Conservation (phyloP, 1,140 invertebrate genomes). For the Metopolophium dirhodum region DNA sequence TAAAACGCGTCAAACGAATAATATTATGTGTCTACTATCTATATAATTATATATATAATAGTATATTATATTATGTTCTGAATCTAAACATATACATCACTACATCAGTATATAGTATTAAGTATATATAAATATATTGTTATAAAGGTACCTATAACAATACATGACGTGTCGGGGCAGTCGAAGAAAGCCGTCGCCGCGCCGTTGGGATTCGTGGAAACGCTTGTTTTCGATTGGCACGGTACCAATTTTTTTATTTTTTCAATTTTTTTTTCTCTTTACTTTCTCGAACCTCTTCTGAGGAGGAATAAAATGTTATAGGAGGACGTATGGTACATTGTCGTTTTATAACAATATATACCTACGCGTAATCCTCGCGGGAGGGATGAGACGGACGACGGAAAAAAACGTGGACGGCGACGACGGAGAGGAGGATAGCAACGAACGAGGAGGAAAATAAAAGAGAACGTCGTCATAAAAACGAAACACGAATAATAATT, state of each 20-base stretch:
- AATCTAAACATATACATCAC: background rate
- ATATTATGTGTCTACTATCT: background rate
- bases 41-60: background rate
- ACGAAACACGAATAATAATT: constrained; percentile 45
- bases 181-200: background rate
- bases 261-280: background rate
- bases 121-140: background rate
- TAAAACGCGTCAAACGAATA: background rate
- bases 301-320: background rate
- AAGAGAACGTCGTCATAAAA: constrained; percentile 24
- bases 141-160: background rate
- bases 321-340: background rate
- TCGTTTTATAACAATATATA: background rate
- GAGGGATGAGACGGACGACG: background rate
- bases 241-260: background rate
- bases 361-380: background rate
- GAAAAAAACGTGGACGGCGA: background rate
- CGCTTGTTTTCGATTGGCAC: constrained; percentile 12
- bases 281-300: background rate
- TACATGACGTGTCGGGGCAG: background rate
- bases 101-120: no score
- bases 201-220: background rate
- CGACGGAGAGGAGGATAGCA: background rate
- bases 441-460: background rate
- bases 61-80: background rate